phyloP scores from a whole-genome alignment of 2,888 invertebrate genomes.

The Nephrotoma appendiculata region DNA sequence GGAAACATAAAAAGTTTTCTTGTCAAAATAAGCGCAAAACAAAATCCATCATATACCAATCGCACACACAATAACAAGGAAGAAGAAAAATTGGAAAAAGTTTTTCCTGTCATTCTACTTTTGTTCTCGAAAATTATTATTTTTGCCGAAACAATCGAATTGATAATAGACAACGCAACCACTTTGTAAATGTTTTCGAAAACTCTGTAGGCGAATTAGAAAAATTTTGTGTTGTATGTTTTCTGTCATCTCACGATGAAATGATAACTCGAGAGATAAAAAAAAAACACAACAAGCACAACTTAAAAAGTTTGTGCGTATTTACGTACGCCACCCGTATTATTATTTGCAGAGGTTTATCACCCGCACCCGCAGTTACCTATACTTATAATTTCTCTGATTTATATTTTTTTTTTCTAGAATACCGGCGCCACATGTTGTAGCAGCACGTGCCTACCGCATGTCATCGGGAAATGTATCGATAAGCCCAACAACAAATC shows the following conservation, averaged over 20 bases:
- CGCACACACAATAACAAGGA: background rate
- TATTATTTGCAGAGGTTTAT: background rate
- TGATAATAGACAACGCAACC: background rate
- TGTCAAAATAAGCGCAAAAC: background rate
- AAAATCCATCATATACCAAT: background rate
- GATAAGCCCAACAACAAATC: conserved; percentile 12
- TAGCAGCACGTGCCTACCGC: conserved; percentile 40
- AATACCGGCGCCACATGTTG: conserved; percentile 42
- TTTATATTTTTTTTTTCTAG: conserved; percentile 19
- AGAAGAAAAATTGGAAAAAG: background rate
- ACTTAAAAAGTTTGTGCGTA: background rate
- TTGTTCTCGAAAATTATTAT: background rate
- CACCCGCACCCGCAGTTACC: background rate
- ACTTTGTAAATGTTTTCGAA: background rate
- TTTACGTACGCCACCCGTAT: background rate
- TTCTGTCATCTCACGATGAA: background rate
- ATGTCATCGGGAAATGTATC: conserved; percentile 26
- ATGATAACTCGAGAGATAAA: background rate
- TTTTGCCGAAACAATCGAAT: background rate
- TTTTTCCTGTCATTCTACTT: background rate
- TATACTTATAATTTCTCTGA: background rate
- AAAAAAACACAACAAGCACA: background rate
- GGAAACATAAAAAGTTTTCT: background rate
- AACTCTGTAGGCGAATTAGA: background rate
- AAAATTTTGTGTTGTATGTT: background rate